Base-by-base conservation (phyloP, 1,140 invertebrate genomes). In the Magallana ariakensis region DNA sequence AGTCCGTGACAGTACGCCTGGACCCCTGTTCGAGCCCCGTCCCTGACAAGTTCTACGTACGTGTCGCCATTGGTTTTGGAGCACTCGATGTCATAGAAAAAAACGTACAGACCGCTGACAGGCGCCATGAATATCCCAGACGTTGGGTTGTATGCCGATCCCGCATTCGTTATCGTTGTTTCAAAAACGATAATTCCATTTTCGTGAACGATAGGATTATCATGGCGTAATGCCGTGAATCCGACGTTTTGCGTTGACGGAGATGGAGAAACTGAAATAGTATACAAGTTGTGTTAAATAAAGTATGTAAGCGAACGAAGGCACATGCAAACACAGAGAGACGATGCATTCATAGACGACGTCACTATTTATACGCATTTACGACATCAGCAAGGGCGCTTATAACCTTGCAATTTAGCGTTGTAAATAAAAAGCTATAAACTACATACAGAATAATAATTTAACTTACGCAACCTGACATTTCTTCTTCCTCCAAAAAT, bases 1-100 rank as follows among this genome's bases (percentile, higher is more conserved):
- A 80, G 46, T 80, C 75, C 75, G 1, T 80, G 75, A 80, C 75
- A 80, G 19, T 80, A 80, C 11, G 75, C 9, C 46, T 80, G 75
- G 8, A 80, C 26, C 26, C 19, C 75, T 53, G 26, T 15, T 8
- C 75, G 22, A 80, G 75, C 75, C 9, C 75, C 75, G 22, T 80
- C 75, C 26, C 75, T 33, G 6, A 80, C 22, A 53, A 80, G 75
- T 80, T 80, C 75, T 80, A 26, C 75, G 13, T 80, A 9, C 9
- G 75, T 80, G 22, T 80, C 26, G 7, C 75, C 75, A 26, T 80
- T 80, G 4, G 16, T 26, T 80, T 46, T 80, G 0, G 75, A 9
- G 11, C 75, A 80, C 26, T 80, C 75, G 6, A 80, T 80, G 46
- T 80, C 22, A 19, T n/a, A 62, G 19, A 62, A 62, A 19, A 62